Percentiles rank a stretch among this genome's conserved stretches.
phyloP scores from a whole-genome alignment of 1,140 invertebrate genomes.

The Bombus sibiricus region DNA sequence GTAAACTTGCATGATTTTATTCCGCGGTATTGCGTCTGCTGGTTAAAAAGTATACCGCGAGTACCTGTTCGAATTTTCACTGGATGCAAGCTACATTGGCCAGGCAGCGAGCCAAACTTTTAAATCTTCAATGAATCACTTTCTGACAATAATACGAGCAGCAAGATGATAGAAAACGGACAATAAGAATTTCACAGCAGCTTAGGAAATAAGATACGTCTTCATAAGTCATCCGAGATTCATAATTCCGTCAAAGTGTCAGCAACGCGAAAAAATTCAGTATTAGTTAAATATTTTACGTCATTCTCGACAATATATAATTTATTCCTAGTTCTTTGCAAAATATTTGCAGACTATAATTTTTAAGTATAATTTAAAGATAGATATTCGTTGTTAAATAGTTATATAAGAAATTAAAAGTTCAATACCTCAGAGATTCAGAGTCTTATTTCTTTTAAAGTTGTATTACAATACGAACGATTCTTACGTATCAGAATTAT shows the following conservation, averaged over 20 bases:
- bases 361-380: too few relatives aligned
- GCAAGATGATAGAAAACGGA: neutral
- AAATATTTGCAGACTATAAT: too few relatives aligned
- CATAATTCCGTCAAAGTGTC: neutral
- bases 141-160: neutral
- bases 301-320: too few relatives aligned
- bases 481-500: too few relatives aligned
- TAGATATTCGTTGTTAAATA: too few relatives aligned
- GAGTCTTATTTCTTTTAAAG: too few relatives aligned
- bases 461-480: too few relatives aligned
- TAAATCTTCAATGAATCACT: slow-evolving; percentile 37
- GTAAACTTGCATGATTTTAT: slow-evolving; percentile 30
- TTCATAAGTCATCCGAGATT: neutral
- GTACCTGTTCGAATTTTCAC: slow-evolving; percentile 18
- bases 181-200: neutral
- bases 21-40: neutral
- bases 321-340: too few relatives aligned
- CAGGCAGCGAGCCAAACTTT: slow-evolving; percentile 37
- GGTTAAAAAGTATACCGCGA: slow-evolving; percentile 11
- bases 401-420: too few relatives aligned
- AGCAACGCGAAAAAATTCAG: too few relatives aligned
- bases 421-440: too few relatives aligned
- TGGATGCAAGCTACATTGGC: neutral
- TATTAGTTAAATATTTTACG: too few relatives aligned
- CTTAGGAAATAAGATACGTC: neutral